Evolutionary conservation across 2,113 vertebrate genomes (phyloP).

Genomic region (Tauraco erythrolophus): DNA sequence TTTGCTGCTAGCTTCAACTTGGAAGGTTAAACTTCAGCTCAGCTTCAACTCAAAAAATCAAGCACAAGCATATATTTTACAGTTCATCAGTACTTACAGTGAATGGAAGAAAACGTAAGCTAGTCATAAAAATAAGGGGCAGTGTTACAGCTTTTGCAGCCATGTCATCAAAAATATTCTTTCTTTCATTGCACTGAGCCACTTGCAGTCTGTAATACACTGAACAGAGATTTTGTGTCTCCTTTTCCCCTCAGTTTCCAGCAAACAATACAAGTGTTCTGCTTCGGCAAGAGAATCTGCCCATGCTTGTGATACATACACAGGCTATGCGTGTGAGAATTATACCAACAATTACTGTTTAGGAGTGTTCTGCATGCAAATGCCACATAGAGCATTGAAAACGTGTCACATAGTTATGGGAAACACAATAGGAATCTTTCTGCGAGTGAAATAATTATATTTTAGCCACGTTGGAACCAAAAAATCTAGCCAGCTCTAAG

Average conservation of each 20-base stretch:
- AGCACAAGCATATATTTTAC: background rate
- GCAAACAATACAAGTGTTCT: background rate
- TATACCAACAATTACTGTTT: constrained; percentile 13
- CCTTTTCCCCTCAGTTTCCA: background rate
- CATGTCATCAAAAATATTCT: background rate
- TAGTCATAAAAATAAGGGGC: background rate
- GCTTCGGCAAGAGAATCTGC: constrained; percentile 10
- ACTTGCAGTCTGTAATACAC: background rate
- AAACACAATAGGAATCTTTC: constrained; percentile 45
- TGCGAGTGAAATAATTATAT: background rate
- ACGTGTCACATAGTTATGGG: background rate
- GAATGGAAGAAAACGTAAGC: background rate
- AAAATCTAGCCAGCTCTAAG: background rate
- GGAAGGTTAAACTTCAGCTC: background rate
- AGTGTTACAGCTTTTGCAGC: constrained; percentile 10
- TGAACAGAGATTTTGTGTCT: background rate
- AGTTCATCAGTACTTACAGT: background rate
- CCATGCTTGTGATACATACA: background rate
- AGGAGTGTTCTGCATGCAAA: constrained; percentile 37
- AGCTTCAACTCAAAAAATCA: background rate
- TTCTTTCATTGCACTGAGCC: background rate
- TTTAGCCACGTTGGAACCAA: background rate
- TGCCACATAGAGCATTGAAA: background rate
- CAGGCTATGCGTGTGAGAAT: constrained; percentile 11
- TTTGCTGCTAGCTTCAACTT: background rate